phyloP scores from a whole-genome alignment of 2,113 vertebrate genomes.

The Prunella himalayana region DNA sequence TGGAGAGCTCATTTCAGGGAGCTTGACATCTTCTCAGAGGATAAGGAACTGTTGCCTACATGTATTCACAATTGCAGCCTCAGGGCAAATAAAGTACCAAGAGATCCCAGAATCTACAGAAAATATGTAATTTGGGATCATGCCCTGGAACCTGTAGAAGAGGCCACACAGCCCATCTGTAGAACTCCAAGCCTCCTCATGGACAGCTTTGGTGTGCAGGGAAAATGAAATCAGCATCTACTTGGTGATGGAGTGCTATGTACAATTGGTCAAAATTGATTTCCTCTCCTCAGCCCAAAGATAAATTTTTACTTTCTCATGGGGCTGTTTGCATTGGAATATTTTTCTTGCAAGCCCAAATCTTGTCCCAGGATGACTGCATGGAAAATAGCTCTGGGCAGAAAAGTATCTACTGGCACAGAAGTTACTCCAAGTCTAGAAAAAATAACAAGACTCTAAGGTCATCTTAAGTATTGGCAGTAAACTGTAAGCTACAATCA shows the following conservation, averaged over 20 bases:
- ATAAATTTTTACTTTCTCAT: not conserved
- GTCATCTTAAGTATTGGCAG: not conserved
- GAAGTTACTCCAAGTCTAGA: not conserved
- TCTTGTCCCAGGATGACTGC: not conserved
- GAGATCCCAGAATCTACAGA: not conserved
- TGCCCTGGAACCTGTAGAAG: not conserved
- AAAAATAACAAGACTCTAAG: not conserved
- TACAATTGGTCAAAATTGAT: not conserved
- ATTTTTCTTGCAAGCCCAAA: not conserved
- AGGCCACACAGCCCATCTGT: not conserved
- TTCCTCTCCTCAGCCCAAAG: not conserved
- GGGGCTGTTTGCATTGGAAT: not conserved
- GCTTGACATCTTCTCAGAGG: not conserved
- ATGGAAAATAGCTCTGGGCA: not conserved
- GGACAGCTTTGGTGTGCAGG: not conserved
- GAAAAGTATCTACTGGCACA: not conserved
- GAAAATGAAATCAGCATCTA: not conserved
- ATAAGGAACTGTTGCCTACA: not conserved
- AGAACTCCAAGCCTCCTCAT: not conserved
- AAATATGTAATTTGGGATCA: not conserved
- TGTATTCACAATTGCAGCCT: not conserved
- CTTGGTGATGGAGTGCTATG: not conserved
- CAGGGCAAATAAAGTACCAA: not conserved
- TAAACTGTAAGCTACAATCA: not conserved
- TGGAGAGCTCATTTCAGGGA: not conserved